Conservation (phyloP, 2,113 vertebrate genomes). For the Prunella fulvescens region DNA sequence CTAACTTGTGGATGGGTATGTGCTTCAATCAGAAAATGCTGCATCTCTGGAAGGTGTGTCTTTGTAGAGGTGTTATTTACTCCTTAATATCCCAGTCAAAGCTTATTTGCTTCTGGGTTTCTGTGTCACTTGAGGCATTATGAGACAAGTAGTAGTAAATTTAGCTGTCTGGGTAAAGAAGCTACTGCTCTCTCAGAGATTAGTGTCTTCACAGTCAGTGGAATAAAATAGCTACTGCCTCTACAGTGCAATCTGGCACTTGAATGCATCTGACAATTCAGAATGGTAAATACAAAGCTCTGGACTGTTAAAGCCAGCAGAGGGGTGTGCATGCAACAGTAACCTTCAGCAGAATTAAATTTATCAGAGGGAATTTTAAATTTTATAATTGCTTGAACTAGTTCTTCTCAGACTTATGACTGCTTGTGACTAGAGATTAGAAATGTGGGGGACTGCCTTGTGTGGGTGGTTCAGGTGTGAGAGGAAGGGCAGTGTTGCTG, state of each 20-base stretch:
- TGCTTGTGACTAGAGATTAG: not conserved
- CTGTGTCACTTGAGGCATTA: constrained; percentile 8
- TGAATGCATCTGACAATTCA: not conserved
- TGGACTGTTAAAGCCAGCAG: not conserved
- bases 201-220: not conserved
- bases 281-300: not conserved
- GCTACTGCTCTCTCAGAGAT: not conserved
- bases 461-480: not conserved
- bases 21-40: not conserved
- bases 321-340: not conserved
- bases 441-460: not conserved
- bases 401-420: not conserved
- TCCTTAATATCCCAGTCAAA: not conserved
- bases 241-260: not conserved
- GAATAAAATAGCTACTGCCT: not conserved
- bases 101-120: not conserved
- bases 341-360: not conserved
- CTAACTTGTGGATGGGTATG: not conserved
- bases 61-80: not conserved
- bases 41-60: not conserved
- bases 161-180: not conserved
- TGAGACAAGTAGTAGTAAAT: not conserved
- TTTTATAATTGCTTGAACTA: not conserved
- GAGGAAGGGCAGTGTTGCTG: not conserved
- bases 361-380: not conserved